Percentiles rank a stretch among this genome's conserved stretches.
Conservation (phyloP, 2,797 vertebrate genomes). For the Pipistrellus pipistrellus region DNA sequence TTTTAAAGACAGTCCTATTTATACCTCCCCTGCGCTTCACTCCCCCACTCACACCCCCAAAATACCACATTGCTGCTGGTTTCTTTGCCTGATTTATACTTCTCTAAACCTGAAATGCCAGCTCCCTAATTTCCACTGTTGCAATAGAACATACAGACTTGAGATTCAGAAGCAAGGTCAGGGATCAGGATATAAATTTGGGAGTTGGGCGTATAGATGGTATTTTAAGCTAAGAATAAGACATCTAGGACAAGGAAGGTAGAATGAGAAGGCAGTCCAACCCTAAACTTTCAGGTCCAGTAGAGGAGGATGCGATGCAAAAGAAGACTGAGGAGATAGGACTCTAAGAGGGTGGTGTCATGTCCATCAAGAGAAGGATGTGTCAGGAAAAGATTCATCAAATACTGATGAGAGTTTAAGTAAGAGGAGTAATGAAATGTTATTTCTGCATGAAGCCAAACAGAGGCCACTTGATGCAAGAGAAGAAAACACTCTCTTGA, state of each 20-base stretch:
- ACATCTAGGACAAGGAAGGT: background rate
- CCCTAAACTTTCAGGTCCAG: background rate
- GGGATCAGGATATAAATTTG: background rate
- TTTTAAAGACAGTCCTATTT: background rate
- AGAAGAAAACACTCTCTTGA: background rate
- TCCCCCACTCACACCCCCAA: background rate
- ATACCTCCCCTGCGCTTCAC: too few species aligned
- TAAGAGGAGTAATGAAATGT: background rate
- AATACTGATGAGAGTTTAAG: background rate
- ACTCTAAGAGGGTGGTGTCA: background rate
- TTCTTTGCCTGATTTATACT: conserved; percentile 9
- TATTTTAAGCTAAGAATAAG: background rate
- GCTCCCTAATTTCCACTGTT: conserved; percentile 36
- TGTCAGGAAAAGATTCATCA: background rate
- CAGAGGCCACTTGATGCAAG: background rate
- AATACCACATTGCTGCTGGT: background rate
- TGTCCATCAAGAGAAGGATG: background rate
- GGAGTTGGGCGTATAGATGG: background rate
- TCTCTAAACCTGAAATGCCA: background rate
- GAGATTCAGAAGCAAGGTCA: conserved; percentile 33
- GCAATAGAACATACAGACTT: background rate
- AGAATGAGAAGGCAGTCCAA: background rate
- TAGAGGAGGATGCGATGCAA: background rate
- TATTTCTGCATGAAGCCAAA: background rate
- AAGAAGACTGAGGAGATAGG: background rate